Evolutionary conservation across 2,113 vertebrate genomes (phyloP).

Genomic region (Hyla sarda): DNA sequence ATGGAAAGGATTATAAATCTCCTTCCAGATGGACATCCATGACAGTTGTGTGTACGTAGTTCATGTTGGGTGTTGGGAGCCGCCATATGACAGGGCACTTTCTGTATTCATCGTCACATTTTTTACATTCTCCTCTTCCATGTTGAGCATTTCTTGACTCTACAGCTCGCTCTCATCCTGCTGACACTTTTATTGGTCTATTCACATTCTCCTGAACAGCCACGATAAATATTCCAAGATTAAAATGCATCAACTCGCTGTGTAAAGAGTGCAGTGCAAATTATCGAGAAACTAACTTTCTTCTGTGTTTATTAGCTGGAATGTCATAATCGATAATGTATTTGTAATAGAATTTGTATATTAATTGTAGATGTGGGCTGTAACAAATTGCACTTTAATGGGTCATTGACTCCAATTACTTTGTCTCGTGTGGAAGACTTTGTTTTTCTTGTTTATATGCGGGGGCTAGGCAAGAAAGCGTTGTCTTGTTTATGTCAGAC

Average conservation of each 20-base stretch:
- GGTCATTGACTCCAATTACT: slow-evolving; percentile 45
- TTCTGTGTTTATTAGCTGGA: slow-evolving; percentile 27
- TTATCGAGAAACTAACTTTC: slow-evolving; percentile 41
- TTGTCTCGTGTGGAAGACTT: slow-evolving; percentile 20
- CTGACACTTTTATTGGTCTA: slow-evolving; percentile 50
- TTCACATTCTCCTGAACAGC: slow-evolving; percentile 39
- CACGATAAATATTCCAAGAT: slow-evolving; percentile 45
- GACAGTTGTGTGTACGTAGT: too few relatives aligned
- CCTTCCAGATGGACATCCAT: too few relatives aligned
- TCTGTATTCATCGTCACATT: background rate
- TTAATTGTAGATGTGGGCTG: slow-evolving; percentile 42
- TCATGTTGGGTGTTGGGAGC: too few relatives aligned
- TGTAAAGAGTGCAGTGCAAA: slow-evolving; percentile 11
- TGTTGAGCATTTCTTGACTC: slow-evolving; percentile 10
- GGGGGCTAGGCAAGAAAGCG: background rate
- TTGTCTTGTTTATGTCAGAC: slow-evolving; percentile 5
- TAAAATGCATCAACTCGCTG: slow-evolving; percentile 52
- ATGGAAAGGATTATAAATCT: too few relatives aligned
- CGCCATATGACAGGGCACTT: background rate
- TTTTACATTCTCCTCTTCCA: background rate
- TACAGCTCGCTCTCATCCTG: background rate
- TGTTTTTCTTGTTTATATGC: slow-evolving; percentile 9
- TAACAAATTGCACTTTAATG: slow-evolving; percentile 50
- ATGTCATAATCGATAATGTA: slow-evolving; percentile 50
- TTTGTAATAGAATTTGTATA: slow-evolving; percentile 36